Percentiles rank a stretch among this genome's conserved stretches.
These are phyloP conservation scores for Cynoglossus semilaevis DNA, from an alignment of 2,113 vertebrate genomes.

Conservation along the genomic window DNA sequence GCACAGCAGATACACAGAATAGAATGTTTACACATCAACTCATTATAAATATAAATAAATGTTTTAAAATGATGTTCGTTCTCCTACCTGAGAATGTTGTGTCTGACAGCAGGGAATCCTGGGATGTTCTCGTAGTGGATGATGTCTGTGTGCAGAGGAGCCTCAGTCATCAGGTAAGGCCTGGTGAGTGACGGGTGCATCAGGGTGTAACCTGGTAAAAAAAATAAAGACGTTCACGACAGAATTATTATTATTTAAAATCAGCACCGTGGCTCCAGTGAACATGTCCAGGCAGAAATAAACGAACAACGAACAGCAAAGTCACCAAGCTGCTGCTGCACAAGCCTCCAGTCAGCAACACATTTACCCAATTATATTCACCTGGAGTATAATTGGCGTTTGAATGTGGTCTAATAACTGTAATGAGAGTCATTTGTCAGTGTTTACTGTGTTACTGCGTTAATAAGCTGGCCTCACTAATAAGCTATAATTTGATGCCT, in stretches of 20 bases:
- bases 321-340: neutral
- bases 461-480: constrained; percentile 27
- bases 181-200: constrained; percentile 97
- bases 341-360: constrained; percentile 3
- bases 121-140: constrained; percentile 99
- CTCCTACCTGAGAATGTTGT: constrained; percentile 93
- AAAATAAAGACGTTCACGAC: constrained; percentile 11
- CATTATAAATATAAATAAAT: no score
- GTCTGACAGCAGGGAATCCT: constrained; percentile 87
- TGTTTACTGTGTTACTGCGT: constrained; percentile 27
- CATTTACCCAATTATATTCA: constrained; percentile 48
- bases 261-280: neutral
- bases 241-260: neutral
- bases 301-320: neutral
- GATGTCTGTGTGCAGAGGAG: constrained; percentile 94
- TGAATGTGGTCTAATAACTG: constrained; percentile 46
- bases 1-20: no score
- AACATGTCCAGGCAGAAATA: neutral
- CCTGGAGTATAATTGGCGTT: constrained; percentile 32
- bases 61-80: no score
- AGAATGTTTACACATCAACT: no score
- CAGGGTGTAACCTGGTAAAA: constrained; percentile 88
- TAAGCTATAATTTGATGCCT: constrained; percentile 42
- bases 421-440: constrained; percentile 46
- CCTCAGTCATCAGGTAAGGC: constrained; percentile 92